These are phyloP conservation scores for Aethes cnicana DNA, from an alignment of 2,888 invertebrate species.

Conservation along the genomic window DNA sequence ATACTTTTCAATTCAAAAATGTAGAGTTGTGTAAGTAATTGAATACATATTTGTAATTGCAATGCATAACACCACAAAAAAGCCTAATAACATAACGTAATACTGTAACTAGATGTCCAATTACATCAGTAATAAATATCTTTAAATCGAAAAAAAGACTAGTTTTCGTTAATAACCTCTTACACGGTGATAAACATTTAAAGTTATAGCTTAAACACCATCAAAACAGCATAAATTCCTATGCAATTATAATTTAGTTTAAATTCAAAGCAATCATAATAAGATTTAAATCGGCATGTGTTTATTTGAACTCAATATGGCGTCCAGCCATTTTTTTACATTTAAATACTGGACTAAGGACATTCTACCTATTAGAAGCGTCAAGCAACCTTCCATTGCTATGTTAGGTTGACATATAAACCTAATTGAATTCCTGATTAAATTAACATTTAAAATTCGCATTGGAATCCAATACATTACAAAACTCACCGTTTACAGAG, in stretches of 20 bases:
- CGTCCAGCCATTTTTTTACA: too few species aligned
- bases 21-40: too few species aligned
- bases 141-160: background rate
- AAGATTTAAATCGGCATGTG: constrained; percentile 8
- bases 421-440: constrained; percentile 13
- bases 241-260: background rate
- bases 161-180: constrained; percentile 11
- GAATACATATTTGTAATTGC: too few species aligned
- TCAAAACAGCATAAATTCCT: background rate
- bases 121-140: constrained; percentile 14
- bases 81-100: constrained; percentile 10
- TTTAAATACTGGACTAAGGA: constrained; percentile 31
- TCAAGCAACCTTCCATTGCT: constrained; percentile 19
- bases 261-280: background rate
- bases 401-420: constrained; percentile 23
- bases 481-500: too few species aligned
- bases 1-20: too few species aligned
- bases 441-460: constrained; percentile 6
- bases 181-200: background rate
- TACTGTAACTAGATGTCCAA: constrained; percentile 13
- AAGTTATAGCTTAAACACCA: background rate
- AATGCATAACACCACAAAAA: constrained; percentile 2
- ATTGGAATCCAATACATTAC: background rate
- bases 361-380: constrained; percentile 15
- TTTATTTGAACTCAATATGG: background rate